Evolutionary conservation across 2,888 invertebrate genomes (phyloP).

Genomic region (Ectemnius cavifrons): DNA sequence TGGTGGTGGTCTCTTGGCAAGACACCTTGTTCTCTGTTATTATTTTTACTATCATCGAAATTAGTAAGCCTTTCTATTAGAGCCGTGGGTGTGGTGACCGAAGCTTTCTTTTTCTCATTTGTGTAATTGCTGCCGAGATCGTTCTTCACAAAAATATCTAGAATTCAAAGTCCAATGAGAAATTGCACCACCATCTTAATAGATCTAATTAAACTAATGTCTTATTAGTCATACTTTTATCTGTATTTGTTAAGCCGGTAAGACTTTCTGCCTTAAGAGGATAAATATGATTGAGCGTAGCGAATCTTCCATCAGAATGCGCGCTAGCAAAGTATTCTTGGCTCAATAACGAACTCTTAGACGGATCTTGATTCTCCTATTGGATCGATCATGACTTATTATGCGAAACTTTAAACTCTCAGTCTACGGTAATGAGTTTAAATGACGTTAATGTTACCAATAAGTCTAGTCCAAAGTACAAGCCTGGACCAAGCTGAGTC

Average conservation of each 20-base stretch:
- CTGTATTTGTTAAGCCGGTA: constrained; percentile 37
- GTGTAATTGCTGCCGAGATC: constrained; percentile 37
- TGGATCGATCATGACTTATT: constrained; percentile 10
- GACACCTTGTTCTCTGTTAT: constrained; percentile 56
- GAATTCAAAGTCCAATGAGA: constrained; percentile 25
- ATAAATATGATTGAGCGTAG: constrained; percentile 64
- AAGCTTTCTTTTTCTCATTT: constrained; percentile 49
- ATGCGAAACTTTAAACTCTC: not conserved
- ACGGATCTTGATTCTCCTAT: constrained; percentile 58
- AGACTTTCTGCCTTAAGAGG: constrained; percentile 58
- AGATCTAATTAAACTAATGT: not conserved
- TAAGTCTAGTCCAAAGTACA: constrained; percentile 81
- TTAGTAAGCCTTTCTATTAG: constrained; percentile 45
- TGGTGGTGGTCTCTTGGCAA: constrained; percentile 50
- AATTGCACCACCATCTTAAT: not conserved
- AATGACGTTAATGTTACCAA: constrained; percentile 79
- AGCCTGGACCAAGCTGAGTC: constrained; percentile 79
- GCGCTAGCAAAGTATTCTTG: constrained; percentile 57
- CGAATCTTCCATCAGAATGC: constrained; percentile 60
- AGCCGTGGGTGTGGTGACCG: constrained; percentile 42
- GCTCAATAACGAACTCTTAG: constrained; percentile 49
- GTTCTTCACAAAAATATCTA: constrained; percentile 50
- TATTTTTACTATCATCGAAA: constrained; percentile 60
- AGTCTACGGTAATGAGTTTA: not conserved
- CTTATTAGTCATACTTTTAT: constrained; percentile 53